Conservation (phyloP, 2,113 vertebrate species). For the Cromileptes altivelis region DNA sequence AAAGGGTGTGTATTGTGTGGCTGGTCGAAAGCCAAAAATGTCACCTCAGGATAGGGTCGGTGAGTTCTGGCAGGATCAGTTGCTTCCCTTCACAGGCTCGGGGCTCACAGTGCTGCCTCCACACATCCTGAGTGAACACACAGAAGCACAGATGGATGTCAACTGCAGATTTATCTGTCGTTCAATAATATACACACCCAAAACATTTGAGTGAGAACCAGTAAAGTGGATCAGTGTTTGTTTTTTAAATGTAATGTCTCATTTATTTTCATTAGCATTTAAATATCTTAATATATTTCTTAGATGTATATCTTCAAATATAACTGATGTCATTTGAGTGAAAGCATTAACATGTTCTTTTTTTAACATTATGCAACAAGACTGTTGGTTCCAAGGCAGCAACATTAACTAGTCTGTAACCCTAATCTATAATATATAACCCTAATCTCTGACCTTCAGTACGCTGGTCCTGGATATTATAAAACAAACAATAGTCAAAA, state of each 20-base stretch:
- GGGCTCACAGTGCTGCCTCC: conserved; percentile 61
- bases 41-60: conserved; percentile 77
- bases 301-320: neutral
- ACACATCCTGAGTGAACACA: conserved; percentile 73
- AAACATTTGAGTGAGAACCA: neutral
- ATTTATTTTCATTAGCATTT: neutral
- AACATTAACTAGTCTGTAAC: neutral
- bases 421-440: neutral
- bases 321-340: neutral
- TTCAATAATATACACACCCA: neutral
- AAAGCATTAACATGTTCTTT: neutral
- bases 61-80: conserved; percentile 77
- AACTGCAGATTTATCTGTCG: neutral
- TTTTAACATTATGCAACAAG: neutral
- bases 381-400: neutral
- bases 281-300: neutral
- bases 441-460: no score
- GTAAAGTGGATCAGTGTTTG: neutral
- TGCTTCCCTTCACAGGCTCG: conserved; percentile 74
- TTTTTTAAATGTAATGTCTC: neutral
- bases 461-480: no score
- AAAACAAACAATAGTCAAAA: no score
- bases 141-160: neutral
- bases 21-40: conserved; percentile 9
- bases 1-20: conserved; percentile 11